Conservation (phyloP, 2,113 vertebrate genomes). For the Mus musculus region GRCm39 chr2:71461501-71462000, state of each 20-base stretch:
- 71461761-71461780: not conserved
- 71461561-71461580: conserved; percentile 10
- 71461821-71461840: not conserved
- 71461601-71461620: conserved; percentile 28
- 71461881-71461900: conserved; percentile 43
- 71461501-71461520: conserved; percentile 25
- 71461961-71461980: conserved; percentile 12
- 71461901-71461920: conserved; percentile 2
- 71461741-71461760: not conserved
- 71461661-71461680: not conserved
- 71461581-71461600: not conserved
- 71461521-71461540: conserved; percentile 50
- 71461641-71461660: not conserved
- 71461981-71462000: conserved; percentile 8
- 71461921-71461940: conserved; percentile 56
- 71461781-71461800: not conserved
- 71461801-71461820: not conserved
- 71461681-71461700: not conserved
- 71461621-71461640: not conserved
- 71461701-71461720: not conserved
- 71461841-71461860: not conserved
- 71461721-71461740: not conserved
- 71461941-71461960: conserved; percentile 45
- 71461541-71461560: conserved; percentile 36
- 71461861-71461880: conserved; percentile 5